Base-by-base conservation (phyloP, 1,140 invertebrate genomes). In the Charaxes varanes region DNA sequence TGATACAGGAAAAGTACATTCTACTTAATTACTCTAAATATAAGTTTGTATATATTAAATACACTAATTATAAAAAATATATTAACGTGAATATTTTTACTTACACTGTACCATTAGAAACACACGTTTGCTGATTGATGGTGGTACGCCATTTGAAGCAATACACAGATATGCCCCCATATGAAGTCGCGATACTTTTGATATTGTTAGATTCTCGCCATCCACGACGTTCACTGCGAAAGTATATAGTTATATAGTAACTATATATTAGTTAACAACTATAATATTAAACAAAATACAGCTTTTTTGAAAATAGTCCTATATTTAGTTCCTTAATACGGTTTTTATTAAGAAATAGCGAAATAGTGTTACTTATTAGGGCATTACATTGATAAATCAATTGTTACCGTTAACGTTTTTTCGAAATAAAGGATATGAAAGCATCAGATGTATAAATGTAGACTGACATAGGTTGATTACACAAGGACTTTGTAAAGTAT, bases 121-220 rank as follows among this genome's bases (percentile, higher is more conserved):
- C 10, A 96, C 90, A 32, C 93, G 86, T 62, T 93, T 94, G 77
- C 92, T 94, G 52, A 94, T 93, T 7, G 91, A 92, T n/a, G 94
- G 94, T 18, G 93, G 93, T 1, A 96, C 93, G 23, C 93, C 92
- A 62, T 94, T 94, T 19, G 91, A 92, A 6, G 93, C 94, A 31
- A 96, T 94, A 66, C 94, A 96, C 22, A 96, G 83, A 79, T 95
- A 96, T 7, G 92, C 90, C 2, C 93, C 94, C 94, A 97, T 97
- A 63, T 97, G 94, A 10, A 96, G 87, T 26, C 94, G 88, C 46
- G 93, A 95, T 41, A 96, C 93, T 88, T 95, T 95, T 7, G 89
- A 90, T 44, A 97, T 93, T 45, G 92, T 91, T 51, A 97, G 84
- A 24, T 91, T 87, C 72, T 95, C 93, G 3, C 94, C 94, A 65